Base-by-base conservation (phyloP, 1,140 invertebrate genomes). In the Helicoverpa armigera region DNA sequence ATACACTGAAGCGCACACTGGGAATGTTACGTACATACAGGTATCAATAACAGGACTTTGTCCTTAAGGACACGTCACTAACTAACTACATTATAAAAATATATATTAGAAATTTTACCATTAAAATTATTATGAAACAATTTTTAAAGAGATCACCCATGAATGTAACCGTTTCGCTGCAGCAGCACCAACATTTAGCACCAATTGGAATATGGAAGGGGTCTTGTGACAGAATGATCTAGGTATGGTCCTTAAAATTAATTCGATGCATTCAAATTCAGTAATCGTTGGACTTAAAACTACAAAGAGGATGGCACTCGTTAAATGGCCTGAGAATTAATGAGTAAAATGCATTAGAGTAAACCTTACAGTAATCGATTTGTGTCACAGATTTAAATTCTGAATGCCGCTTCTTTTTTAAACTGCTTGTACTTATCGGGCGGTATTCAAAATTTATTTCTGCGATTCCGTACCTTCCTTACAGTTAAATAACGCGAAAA, bases 311-410 rank as follows among this genome's bases (percentile, higher is more conserved):
- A 95, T 95, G 94, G 94, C 94, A 95, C 94, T 94, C 91, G 87
- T 86, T 91, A 91, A 94, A 95, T 95, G 94, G 94, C 94, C 94
- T 93, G 94, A 94, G 90, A 95, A 94, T 93, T 94, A 91, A 91
- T 92, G 92, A 93, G 90, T 94, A 93, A 94, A 94, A 95, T 95
- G 92, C 92, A 95, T 94, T 93, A 94, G 87, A 92, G 87, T 91
- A 92, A 90, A 90, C 83, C 91, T 91, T 92, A 92, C 70, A 89
- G 85, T 88, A 89, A 83, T 48, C 50, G 58, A 75, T 43, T 53
- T 56, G 18, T 16, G 65, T 16, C 23, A 50, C 58, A 43, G 3
- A 79, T 56, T 4, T 79, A 79, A 69, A 58, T 79, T 48, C 70
- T 48, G 35, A 69, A 79, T 16, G 1, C 58, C 31, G 35, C 72